These are phyloP conservation scores for Mycetomoellerius zeteki DNA, from an alignment of 1,140 invertebrate genomes.

Conservation along the genomic window DNA sequence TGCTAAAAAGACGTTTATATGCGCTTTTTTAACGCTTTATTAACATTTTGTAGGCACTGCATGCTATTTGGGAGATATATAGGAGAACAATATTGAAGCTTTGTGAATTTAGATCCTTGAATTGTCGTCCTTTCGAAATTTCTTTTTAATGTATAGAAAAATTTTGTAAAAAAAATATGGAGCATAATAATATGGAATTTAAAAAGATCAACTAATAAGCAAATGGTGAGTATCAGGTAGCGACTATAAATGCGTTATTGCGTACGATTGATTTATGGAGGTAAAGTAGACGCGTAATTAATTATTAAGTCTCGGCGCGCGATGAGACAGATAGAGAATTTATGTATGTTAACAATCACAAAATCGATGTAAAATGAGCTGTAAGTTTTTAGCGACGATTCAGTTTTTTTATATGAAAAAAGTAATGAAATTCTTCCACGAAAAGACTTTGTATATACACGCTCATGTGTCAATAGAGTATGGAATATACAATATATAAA, in stretches of 20 bases:
- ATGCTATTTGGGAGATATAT: background rate
- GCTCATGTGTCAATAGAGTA: slow-evolving; percentile 55
- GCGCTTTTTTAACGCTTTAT: too few species aligned
- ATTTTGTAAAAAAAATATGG: background rate
- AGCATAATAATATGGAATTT: background rate
- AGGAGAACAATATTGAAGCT: background rate
- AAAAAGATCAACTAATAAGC: background rate
- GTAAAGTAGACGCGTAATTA: background rate
- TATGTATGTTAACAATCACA: slow-evolving; percentile 13
- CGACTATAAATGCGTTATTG: background rate
- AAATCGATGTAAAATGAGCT: slow-evolving; percentile 40
- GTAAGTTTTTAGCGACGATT: slow-evolving; percentile 23
- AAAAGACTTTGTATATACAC: slow-evolving; percentile 54
- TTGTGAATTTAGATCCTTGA: slow-evolving; percentile 16
- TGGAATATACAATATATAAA: slow-evolving; percentile 60
- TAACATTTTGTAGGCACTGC: too few species aligned
- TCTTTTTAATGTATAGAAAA: background rate
- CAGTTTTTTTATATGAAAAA: slow-evolving; percentile 59
- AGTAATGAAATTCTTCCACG: slow-evolving; percentile 26
- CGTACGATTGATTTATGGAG: background rate
- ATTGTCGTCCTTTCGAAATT: background rate
- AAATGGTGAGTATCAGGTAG: background rate
- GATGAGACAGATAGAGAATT: slow-evolving; percentile 26
- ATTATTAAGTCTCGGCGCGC: slow-evolving; percentile 16
- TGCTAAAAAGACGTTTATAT: too few species aligned